A percentile compares a stretch with the other conserved stretches of the same genome.
These are phyloP conservation scores for Lycopodina hypogea DNA, from an alignment of 37 sponge, comb jelly and placozoan genomes.

Conservation along the genomic window DNA sequence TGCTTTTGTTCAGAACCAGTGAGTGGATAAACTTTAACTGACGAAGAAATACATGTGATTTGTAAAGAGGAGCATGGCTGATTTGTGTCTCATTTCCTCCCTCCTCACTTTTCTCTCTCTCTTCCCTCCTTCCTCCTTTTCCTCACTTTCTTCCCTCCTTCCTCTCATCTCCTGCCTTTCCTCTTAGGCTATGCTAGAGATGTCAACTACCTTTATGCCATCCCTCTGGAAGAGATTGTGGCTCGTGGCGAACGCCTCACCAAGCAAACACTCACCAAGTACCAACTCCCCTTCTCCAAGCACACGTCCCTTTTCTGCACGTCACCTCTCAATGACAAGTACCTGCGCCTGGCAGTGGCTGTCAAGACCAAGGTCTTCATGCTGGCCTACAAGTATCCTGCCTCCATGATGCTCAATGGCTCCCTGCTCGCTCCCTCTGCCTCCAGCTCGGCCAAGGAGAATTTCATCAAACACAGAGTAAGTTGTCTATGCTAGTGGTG, in stretches of 20 bases:
- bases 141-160: not conserved
- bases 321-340: conserved; percentile 47
- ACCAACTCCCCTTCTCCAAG: conserved; percentile 51
- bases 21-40: conserved; percentile 8
- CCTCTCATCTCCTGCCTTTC: not conserved
- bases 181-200: conserved; percentile 49
- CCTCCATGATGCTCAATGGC: conserved; percentile 18
- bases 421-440: conserved; percentile 14
- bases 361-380: conserved; percentile 73
- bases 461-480: conserved; percentile 64
- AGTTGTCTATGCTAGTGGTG: conserved; percentile 16
- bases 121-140: not conserved
- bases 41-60: not conserved
- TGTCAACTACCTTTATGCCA: conserved; percentile 45
- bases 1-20: conserved; percentile 71
- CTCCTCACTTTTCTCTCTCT: not conserved
- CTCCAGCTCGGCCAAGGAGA: conserved; percentile 14
- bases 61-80: not conserved
- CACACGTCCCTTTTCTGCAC: conserved; percentile 66
- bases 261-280: conserved; percentile 28
- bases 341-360: conserved; percentile 68
- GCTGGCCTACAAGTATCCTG: conserved; percentile 62
- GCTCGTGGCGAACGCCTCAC: conserved; percentile 5
- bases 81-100: not conserved
- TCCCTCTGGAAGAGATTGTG: conserved; percentile 46